Evolutionary conservation across 2,888 invertebrate species (phyloP), one percentile per base, ranked within the genome.

Genomic region (Cancer borealis): DNA sequence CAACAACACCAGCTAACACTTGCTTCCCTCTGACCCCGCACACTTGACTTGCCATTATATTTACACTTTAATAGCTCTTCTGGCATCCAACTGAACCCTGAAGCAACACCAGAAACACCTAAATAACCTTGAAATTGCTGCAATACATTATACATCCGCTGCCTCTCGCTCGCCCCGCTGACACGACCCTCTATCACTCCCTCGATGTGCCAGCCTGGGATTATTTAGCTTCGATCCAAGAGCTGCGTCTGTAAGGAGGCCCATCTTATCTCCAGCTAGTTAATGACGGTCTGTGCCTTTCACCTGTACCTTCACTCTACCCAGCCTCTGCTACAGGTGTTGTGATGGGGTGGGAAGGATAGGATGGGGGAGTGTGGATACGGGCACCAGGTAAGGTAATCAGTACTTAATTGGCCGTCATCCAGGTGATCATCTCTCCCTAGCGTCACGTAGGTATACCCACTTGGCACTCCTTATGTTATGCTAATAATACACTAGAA

Each of bases 31-130:
- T 6, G 49, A 10, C 79, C 26, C 79, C 79, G 5, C n/a, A 6
- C 79, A 26, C 79, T n/a, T n/a, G n/a, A 79, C 79, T 26, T 30
- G 79, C 6, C 30, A 79, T 26, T 79, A 79, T 26, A 79, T 26
- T 79, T 79, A 26, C 79, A 79, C 8, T 26, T 30, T 30, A 79
- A 79, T 79, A 26, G 79, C 30, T 79, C n/a, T 79, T 79, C 17
- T 79, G 26, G 26, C 79, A 79, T 79, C 79, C 6, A 79, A 79
- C 79, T 79, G 6, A 6, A 4, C 6, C 26, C 79, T 26, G 79
- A 79, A 79, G 79, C 26, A 79, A 79, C 79, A 79, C 79, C 79
- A 79, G 79, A 1, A 79, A 79, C 79, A 79, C 79, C 79, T 79
- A 26, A 0, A 3, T 79, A 79, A 79, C 79, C 26, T 26, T 79